Conservation (phyloP, 2,797 vertebrate genomes). For the Notolepis coatsorum region DNA sequence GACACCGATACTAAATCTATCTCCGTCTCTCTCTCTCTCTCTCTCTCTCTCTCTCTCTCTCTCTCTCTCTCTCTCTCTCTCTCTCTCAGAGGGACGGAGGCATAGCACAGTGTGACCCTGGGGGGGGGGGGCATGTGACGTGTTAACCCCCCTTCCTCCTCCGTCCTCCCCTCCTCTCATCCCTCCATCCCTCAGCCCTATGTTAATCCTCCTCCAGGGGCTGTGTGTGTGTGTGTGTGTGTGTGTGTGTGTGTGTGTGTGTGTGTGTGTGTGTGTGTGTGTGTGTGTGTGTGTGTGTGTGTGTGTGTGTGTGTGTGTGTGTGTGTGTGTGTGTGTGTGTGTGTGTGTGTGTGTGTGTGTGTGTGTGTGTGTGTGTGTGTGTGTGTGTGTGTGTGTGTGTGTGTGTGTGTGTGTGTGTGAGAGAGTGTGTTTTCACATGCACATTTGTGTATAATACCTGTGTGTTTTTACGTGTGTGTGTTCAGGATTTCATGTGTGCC, state of each 20-base stretch:
- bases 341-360: conserved; percentile 23
- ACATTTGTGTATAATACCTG: too few species aligned
- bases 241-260: conserved; percentile 8
- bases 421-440: too few species aligned
- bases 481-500: too few species aligned
- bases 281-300: conserved; percentile 6
- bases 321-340: not conserved
- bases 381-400: conserved; percentile 17
- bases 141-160: conserved; percentile 12
- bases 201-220: conserved; percentile 74
- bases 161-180: conserved; percentile 28
- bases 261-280: conserved; percentile 8
- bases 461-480: too few species aligned
- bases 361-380: too few species aligned
- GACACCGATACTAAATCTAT: conserved; percentile 9
- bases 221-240: conserved; percentile 15
- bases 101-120: conserved; percentile 74
- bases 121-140: conserved; percentile 68
- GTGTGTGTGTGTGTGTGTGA: conserved; percentile 6
- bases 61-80: conserved; percentile 5
- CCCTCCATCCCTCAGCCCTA: conserved; percentile 44
- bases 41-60: conserved; percentile 39
- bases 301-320: conserved; percentile 28
- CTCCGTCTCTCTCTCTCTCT: conserved; percentile 10
- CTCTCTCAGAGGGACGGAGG: conserved; percentile 59